phyloP scores from a whole-genome alignment of 2,888 invertebrate genomes.

The Trachelus iudaicus region DNA sequence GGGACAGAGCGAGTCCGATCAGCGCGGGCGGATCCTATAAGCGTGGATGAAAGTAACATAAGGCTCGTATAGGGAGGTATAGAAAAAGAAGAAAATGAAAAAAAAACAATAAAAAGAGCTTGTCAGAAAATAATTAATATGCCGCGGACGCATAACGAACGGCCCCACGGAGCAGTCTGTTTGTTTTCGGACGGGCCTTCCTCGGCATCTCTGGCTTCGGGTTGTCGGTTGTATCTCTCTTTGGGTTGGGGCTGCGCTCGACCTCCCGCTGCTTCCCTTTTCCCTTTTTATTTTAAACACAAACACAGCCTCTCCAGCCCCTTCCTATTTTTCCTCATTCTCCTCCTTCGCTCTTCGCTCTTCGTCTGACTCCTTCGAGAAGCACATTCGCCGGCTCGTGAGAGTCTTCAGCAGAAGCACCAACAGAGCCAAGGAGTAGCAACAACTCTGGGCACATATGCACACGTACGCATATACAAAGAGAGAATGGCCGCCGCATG shows the following conservation, averaged over 20 bases:
- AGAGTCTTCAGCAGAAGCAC: slow-evolving; percentile 17
- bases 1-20: neutral
- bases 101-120: slow-evolving; percentile 38
- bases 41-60: neutral
- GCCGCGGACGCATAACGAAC: slow-evolving; percentile 63
- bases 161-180: slow-evolving; percentile 57
- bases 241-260: slow-evolving; percentile 36
- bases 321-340: slow-evolving; percentile 20
- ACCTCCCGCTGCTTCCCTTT: slow-evolving; percentile 50
- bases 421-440: slow-evolving; percentile 7
- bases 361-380: slow-evolving; percentile 16
- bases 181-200: slow-evolving; percentile 58
- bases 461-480: slow-evolving; percentile 20
- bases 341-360: slow-evolving; percentile 6
- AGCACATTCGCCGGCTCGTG: slow-evolving; percentile 17
- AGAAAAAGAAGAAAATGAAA: neutral
- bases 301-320: slow-evolving; percentile 25
- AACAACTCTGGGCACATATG: neutral
- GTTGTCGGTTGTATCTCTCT: slow-evolving; percentile 43
- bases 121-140: slow-evolving; percentile 63
- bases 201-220: slow-evolving; percentile 23
- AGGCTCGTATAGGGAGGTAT: neutral
- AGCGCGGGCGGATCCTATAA: neutral
- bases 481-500: slow-evolving; percentile 33
- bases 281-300: slow-evolving; percentile 46